Percentiles rank a stretch among this genome's conserved stretches.
Evolutionary conservation across 2,888 invertebrate species (phyloP).

Genomic region (Phalera bucephala): DNA sequence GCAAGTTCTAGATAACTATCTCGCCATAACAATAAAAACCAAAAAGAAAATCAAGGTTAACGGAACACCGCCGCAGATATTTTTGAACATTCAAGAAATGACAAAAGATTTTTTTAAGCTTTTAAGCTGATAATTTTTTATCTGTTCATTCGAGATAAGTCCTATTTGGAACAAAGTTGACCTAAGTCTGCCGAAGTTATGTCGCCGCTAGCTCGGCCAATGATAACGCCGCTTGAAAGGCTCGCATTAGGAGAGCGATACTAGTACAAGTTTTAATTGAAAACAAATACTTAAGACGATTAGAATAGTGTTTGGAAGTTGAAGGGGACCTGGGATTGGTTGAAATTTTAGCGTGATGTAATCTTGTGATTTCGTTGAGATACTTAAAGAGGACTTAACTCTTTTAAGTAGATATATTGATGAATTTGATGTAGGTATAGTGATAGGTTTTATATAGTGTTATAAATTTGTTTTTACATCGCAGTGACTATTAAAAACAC

Average conservation of each 20-base stretch:
- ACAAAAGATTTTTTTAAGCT: constrained; percentile 30
- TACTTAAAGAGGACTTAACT: too few relatives aligned
- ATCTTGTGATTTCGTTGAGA: too few relatives aligned
- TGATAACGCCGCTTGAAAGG: constrained; percentile 22
- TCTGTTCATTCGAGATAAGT: constrained; percentile 29
- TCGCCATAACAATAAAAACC: too few relatives aligned
- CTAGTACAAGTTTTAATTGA: constrained; percentile 32
- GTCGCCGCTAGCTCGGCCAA: constrained; percentile 21
- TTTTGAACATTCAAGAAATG: constrained; percentile 29
- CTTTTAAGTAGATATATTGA: too few relatives aligned
- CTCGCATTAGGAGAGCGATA: constrained; percentile 23
- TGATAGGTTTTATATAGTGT: too few relatives aligned
- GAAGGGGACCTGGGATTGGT: neutral
- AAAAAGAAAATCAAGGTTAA: constrained; percentile 22
- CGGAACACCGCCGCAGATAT: constrained; percentile 14
- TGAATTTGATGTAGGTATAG: too few relatives aligned
- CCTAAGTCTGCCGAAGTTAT: constrained; percentile 26
- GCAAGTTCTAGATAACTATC: too few relatives aligned
- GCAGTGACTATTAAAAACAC: too few relatives aligned
- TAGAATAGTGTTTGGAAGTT: constrained; percentile 12
- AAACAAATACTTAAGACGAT: constrained; percentile 30
- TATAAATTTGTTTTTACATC: too few relatives aligned
- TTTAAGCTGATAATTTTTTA: constrained; percentile 37
- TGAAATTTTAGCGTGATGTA: neutral
- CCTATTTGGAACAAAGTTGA: constrained; percentile 16